A percentile compares a stretch with the other conserved stretches of the same genome.
These are phyloP conservation scores for Nebria ingens DNA, from an alignment of 1,140 invertebrate genomes.

Conservation along the genomic window DNA sequence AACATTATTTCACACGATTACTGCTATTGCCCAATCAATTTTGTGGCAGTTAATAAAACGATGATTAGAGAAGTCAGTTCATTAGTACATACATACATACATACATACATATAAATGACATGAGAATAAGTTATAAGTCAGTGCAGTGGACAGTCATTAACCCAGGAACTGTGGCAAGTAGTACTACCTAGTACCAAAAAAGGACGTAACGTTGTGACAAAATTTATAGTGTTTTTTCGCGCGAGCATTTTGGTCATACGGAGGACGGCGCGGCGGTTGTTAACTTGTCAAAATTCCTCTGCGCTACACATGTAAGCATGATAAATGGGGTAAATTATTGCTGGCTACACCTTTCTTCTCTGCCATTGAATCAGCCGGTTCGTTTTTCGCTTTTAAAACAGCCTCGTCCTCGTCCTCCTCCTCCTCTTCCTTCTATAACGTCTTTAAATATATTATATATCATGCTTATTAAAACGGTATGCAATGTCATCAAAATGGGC, in stretches of 20 bases:
- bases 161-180: neutral
- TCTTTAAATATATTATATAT: too few species aligned
- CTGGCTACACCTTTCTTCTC: slow-evolving; percentile 2
- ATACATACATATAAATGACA: slow-evolving; percentile 2
- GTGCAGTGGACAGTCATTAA: neutral
- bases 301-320: neutral
- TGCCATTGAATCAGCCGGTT: too few species aligned
- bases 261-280: neutral
- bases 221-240: neutral
- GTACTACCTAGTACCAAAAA: neutral
- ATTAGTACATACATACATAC: too few species aligned
- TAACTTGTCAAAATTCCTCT: slow-evolving; percentile 2
- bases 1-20: too few species aligned
- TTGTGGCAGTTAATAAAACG: too few species aligned
- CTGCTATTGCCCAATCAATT: too few species aligned
- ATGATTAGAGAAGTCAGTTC: too few species aligned
- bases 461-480: too few species aligned
- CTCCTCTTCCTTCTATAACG: too few species aligned
- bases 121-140: neutral
- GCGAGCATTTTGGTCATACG: neutral
- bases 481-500: too few species aligned
- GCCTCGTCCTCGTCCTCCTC: too few species aligned
- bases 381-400: too few species aligned
- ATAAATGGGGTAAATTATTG: slow-evolving; percentile 7
- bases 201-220: neutral